Evolutionary conservation across 2,888 invertebrate genomes (phyloP).

Genomic region (Cryptops parisi): DNA sequence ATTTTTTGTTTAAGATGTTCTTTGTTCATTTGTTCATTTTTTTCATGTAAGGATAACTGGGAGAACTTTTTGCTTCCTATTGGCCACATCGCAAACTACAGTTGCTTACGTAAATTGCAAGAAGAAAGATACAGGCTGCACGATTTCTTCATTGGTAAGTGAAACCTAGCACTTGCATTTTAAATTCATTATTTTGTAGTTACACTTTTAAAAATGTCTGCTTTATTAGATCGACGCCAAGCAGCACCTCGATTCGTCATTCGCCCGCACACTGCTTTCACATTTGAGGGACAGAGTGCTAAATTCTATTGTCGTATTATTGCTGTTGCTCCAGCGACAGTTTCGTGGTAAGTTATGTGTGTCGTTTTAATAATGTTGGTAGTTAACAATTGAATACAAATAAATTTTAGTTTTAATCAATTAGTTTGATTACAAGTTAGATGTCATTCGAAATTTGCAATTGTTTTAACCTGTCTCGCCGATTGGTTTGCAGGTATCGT

Average conservation of each 20-base stretch:
- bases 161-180: too few relatives aligned
- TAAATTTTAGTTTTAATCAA: too few relatives aligned
- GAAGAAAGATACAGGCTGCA: constrained; percentile 94
- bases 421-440: too few relatives aligned
- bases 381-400: too few relatives aligned
- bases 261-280: constrained; percentile 86
- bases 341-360: constrained; percentile 58
- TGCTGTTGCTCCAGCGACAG: constrained; percentile 80
- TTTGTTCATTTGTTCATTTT: background rate
- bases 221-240: constrained; percentile 72
- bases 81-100: constrained; percentile 93
- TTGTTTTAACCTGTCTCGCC: too few relatives aligned
- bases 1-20: background rate
- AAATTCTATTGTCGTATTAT: constrained; percentile 96
- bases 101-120: constrained; percentile 83
- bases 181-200: too few relatives aligned
- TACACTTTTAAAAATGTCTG: too few relatives aligned
- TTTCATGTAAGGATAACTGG: constrained; percentile 37
- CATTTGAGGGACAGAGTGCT: constrained; percentile 93
- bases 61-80: constrained; percentile 79
- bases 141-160: constrained; percentile 78
- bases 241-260: constrained; percentile 97
- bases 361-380: background rate
- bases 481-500: constrained; percentile 40
- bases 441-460: too few relatives aligned